Evolutionary conservation across 2,113 vertebrate species (phyloP).

Genomic region (Gadus macrocephalus): DNA sequence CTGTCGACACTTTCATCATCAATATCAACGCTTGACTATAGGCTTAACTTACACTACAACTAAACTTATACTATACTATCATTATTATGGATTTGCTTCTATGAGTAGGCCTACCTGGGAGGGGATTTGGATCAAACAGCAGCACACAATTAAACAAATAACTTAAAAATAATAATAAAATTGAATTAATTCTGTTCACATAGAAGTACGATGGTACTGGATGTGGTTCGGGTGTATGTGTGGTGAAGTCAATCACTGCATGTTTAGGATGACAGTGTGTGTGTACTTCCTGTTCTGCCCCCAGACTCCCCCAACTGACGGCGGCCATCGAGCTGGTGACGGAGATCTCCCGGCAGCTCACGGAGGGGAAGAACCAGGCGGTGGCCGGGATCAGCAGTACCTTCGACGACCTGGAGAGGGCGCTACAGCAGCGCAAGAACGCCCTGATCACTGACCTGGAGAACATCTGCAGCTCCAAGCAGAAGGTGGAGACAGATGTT

Average conservation of each 20-base stretch:
- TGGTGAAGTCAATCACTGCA: too few species aligned
- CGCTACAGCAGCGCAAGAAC: slow-evolving; percentile 83
- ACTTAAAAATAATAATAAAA: background rate
- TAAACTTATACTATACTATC: too few species aligned
- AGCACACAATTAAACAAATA: background rate
- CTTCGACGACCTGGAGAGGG: slow-evolving; percentile 88
- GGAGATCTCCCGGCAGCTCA: slow-evolving; percentile 88
- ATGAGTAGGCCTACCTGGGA: too few species aligned
- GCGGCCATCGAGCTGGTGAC: slow-evolving; percentile 85
- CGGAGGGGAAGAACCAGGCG: slow-evolving; percentile 81
- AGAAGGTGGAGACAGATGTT: slow-evolving; percentile 76
- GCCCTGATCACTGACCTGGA: slow-evolving; percentile 80
- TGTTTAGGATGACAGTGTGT: too few species aligned
- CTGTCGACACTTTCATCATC: too few species aligned
- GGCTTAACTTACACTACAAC: too few species aligned
- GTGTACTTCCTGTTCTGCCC: background rate
- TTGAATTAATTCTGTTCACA: background rate
- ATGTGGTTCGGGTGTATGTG: background rate
- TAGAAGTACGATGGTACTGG: background rate
- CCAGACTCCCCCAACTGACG: slow-evolving; percentile 86
- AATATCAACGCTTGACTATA: too few species aligned
- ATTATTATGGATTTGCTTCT: too few species aligned
- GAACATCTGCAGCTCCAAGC: slow-evolving; percentile 71
- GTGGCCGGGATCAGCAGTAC: slow-evolving; percentile 82
- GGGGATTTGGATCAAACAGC: too few species aligned